Evolutionary conservation across 2,113 vertebrate genomes (phyloP).

Genomic region (Cyphomyrus plagiostoma): DNA sequence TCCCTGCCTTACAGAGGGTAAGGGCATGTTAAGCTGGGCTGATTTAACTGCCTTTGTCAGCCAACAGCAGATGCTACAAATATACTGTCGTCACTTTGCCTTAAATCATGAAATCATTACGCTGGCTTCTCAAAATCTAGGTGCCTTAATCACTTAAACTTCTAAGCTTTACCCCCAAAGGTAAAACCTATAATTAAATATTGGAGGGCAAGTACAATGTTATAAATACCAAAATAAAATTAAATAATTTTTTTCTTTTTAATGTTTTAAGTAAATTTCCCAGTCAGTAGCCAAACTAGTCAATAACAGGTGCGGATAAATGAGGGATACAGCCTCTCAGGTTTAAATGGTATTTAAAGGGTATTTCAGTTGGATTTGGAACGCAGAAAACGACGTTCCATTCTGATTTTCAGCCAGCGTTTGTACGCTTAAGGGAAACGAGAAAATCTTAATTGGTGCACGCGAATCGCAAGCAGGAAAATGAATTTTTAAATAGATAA

Average conservation of each 20-base stretch:
- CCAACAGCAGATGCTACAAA: not conserved
- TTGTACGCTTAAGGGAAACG: not conserved
- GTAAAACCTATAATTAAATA: not conserved
- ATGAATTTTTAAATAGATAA: constrained; percentile 5
- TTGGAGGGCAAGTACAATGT: not conserved
- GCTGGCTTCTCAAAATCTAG: not conserved
- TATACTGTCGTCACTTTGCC: not conserved
- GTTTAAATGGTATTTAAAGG: constrained; percentile 5
- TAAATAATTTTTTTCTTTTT: not conserved
- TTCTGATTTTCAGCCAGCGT: not conserved
- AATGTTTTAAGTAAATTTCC: not conserved
- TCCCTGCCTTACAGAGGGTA: not conserved
- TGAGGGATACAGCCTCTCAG: not conserved
- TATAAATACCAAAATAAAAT: not conserved
- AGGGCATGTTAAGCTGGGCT: not conserved
- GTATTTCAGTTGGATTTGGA: not conserved
- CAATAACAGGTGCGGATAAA: not conserved
- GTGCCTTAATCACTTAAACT: not conserved
- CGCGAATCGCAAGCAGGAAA: not conserved
- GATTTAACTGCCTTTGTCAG: not conserved
- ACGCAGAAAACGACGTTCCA: not conserved
- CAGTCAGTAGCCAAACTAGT: not conserved
- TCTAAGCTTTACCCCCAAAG: not conserved
- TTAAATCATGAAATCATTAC: not conserved
- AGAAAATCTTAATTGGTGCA: not conserved